These are phyloP conservation scores for Thereva unica DNA, from an alignment of 2,888 invertebrate species.

Conservation along the genomic window DNA sequence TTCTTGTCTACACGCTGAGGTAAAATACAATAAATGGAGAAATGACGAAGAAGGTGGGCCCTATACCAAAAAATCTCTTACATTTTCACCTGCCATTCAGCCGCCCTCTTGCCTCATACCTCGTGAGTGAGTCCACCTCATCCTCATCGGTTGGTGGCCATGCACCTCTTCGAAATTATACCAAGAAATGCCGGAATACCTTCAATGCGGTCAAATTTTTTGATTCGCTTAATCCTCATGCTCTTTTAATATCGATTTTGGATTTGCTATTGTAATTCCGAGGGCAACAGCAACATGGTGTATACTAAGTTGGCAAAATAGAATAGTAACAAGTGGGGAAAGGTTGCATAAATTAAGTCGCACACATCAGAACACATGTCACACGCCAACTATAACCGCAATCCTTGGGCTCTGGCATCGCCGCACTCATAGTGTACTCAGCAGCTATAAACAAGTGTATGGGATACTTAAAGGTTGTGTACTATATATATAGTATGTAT, in stretches of 20 bases:
- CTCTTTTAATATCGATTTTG: slow-evolving; percentile 33
- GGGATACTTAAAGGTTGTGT: too few species aligned
- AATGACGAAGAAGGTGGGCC: background rate
- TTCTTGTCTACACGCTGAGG: too few species aligned
- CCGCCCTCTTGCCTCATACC: too few species aligned
- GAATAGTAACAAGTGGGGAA: slow-evolving; percentile 34
- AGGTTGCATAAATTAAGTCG: slow-evolving; percentile 34
- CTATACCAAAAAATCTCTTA: too few species aligned
- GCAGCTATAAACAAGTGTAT: too few species aligned
- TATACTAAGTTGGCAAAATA: slow-evolving; percentile 12
- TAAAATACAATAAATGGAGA: background rate
- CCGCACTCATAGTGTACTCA: too few species aligned
- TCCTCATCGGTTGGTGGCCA: too few species aligned
- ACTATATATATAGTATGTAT: too few species aligned
- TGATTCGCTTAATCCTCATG: slow-evolving; percentile 33
- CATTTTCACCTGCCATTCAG: too few species aligned
- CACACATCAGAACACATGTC: slow-evolving; percentile 26
- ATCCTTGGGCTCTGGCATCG: background rate
- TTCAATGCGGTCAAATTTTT: slow-evolving; percentile 35
- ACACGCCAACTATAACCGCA: slow-evolving; percentile 5
- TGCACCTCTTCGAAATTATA: background rate
- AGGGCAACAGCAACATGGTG: slow-evolving; percentile 22
- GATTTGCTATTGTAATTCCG: slow-evolving; percentile 33
- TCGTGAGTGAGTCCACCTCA: too few species aligned
- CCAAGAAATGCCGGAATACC: slow-evolving; percentile 29